These are phyloP conservation scores for Whitmania pigra DNA, from an alignment of 1,140 invertebrate species.

Conservation along the genomic window DNA sequence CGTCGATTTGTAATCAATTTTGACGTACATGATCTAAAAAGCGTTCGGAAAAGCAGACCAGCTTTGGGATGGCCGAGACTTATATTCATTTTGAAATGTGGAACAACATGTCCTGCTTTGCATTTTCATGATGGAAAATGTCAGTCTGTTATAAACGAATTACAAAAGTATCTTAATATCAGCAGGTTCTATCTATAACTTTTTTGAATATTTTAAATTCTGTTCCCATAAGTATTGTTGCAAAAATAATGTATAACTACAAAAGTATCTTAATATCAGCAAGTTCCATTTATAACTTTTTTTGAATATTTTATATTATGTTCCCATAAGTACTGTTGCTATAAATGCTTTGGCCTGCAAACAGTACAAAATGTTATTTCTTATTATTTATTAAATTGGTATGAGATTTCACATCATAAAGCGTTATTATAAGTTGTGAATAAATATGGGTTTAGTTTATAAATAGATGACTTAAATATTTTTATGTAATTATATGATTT, in stretches of 20 bases:
- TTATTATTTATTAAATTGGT: no score
- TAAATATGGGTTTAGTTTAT: no score
- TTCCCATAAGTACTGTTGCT: no score
- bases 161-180: slow-evolving; percentile 43
- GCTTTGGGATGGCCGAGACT: slow-evolving; percentile 40
- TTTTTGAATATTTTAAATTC: no score
- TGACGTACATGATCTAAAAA: slow-evolving; percentile 44
- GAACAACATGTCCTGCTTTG: slow-evolving; percentile 60
- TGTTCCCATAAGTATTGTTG: no score
- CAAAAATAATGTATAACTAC: no score
- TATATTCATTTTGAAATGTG: slow-evolving; percentile 49
- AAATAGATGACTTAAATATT: background rate
- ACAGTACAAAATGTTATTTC: no score
- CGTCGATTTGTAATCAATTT: slow-evolving; percentile 40
- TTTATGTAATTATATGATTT: no score
- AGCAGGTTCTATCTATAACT: slow-evolving; percentile 40
- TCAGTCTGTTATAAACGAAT: slow-evolving; percentile 56
- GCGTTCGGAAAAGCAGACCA: slow-evolving; percentile 38
- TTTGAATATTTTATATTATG: slow-evolving; percentile 15
- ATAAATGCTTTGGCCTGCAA: no score
- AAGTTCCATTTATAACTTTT: slow-evolving; percentile 34
- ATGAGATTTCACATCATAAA: no score
- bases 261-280: slow-evolving; percentile 42
- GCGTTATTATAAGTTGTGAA: no score
- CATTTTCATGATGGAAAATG: slow-evolving; percentile 75